Evolutionary conservation across 2,113 vertebrate species (phyloP), one percentile per base, ranked within the genome.

Genomic region (Dromiciops gliroides): DNA sequence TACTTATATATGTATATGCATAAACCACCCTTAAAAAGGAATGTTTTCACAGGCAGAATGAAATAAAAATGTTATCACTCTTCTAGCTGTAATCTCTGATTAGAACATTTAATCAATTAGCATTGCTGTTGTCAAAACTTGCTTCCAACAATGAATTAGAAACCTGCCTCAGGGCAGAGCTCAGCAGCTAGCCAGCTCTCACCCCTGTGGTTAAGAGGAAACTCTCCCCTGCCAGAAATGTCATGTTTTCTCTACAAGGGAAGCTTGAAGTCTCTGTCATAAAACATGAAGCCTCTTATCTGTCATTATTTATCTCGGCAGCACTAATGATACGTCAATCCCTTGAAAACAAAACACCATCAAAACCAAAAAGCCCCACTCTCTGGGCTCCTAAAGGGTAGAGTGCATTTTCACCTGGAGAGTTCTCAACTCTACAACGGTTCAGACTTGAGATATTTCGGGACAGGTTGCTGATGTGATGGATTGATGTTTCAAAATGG

Each of bases 71-170:
- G 95, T 96, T 97, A 96, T 98, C 97, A 95, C 92, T 90, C 95
- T 90, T 93, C 94, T 51, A 93, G 90, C 98, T 98, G 98, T 98
- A 98, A 98, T 98, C 98, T 98, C 98, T 98, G 98, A 98, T 97
- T 98, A 98, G 98, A 98, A 98, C 97, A 98, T 98, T 98, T 98
- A 98, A 98, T 98, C 98, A 99, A 99, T 99, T 99, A 99, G 98
- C 98, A 97, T 97, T 97, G 97, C 97, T 98, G 98, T 98, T 99
- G 98, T 98, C 98, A 98, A 98, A 99, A 99, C 98, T 98, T 98
- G 98, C 97, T 98, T 97, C 98, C 97, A 97, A 98, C 97, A 98
- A 98, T 31, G 94, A 96, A 98, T 98, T 89, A 96, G 95, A 97
- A 98, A 97, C 47, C 25, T 95, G 96, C 98, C 67, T 26, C 51